These are phyloP conservation scores for Heterohyrax brucei DNA, from an alignment of 2,797 vertebrate species.

Conservation along the genomic window DNA sequence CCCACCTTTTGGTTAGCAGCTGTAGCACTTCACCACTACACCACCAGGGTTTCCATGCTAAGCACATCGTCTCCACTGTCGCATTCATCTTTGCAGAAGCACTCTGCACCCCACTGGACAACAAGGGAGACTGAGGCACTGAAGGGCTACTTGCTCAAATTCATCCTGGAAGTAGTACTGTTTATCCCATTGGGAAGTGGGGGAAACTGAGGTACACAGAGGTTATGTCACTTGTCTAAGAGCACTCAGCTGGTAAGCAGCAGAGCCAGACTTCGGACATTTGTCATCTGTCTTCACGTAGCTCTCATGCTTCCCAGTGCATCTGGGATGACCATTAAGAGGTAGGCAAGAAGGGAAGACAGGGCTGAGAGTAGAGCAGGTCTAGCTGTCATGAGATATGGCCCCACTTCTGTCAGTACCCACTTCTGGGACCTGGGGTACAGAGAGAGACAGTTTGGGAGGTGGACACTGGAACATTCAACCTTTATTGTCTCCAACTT, in stretches of 20 bases:
- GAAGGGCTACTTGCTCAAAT: too few relatives aligned
- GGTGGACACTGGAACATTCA: background rate
- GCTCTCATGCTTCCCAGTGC: background rate
- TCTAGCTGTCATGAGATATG: background rate
- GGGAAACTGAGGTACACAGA: background rate
- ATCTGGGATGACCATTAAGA: background rate
- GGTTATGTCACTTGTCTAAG: background rate
- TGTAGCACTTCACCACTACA: too few relatives aligned
- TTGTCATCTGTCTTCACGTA: background rate
- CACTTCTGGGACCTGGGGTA: background rate
- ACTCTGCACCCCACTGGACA: background rate
- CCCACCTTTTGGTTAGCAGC: too few relatives aligned
- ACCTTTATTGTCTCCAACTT: background rate
- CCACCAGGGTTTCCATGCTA: background rate
- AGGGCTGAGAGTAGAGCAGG: background rate
- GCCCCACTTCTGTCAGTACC: background rate
- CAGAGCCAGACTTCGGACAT: background rate
- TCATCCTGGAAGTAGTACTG: rapidly evolving
- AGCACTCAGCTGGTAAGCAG: background rate
- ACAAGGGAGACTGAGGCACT: slow-evolving; percentile 64
- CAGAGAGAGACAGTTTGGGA: background rate
- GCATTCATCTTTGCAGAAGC: rapidly evolving
- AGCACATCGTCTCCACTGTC: rapidly evolving
- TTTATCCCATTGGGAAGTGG: background rate
- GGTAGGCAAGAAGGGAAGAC: background rate